Conservation (phyloP, 2,113 vertebrate genomes). For the Electrona antarctica region DNA sequence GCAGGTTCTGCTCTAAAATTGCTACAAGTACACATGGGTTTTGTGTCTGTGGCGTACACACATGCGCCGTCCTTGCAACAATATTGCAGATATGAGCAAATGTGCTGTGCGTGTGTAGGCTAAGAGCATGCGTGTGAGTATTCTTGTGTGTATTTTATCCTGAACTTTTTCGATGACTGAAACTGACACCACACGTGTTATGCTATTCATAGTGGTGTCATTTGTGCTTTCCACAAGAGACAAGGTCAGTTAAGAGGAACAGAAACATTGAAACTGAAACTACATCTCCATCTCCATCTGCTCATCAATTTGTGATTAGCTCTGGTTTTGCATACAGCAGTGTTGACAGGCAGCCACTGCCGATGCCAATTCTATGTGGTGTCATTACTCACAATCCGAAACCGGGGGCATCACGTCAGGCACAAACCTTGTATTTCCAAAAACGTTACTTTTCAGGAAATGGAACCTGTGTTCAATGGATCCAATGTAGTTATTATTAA, state of each 20-base stretch:
- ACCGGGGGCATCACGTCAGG: neutral
- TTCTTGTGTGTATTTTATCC: constrained; percentile 19
- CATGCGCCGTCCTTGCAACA: neutral
- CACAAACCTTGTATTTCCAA: no score
- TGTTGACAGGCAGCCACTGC: constrained; percentile 10
- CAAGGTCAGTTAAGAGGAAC: constrained; percentile 33
- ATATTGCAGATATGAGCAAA: constrained; percentile 7
- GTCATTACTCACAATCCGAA: constrained; percentile 26
- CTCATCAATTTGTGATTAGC: constrained; percentile 25
- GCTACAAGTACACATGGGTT: constrained; percentile 8
- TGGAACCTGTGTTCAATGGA: no score
- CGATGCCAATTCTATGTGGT: constrained; percentile 26
- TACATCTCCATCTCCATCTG: constrained; percentile 39
- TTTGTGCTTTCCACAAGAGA: constrained; percentile 29
- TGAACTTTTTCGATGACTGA: constrained; percentile 25
- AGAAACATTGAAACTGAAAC: neutral
- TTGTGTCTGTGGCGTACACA: constrained; percentile 5
- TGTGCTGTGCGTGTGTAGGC: neutral
- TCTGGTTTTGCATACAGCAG: constrained; percentile 32
- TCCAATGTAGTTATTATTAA: no score
- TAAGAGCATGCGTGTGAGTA: neutral
- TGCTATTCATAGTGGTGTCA: constrained; percentile 39
- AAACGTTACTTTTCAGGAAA: no score
- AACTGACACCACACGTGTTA: constrained; percentile 36
- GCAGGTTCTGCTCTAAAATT: constrained; percentile 26